A percentile compares a stretch with the other conserved stretches of the same genome.
Conservation (phyloP, 2,113 vertebrate species). For the Oophaga pumilio region DNA sequence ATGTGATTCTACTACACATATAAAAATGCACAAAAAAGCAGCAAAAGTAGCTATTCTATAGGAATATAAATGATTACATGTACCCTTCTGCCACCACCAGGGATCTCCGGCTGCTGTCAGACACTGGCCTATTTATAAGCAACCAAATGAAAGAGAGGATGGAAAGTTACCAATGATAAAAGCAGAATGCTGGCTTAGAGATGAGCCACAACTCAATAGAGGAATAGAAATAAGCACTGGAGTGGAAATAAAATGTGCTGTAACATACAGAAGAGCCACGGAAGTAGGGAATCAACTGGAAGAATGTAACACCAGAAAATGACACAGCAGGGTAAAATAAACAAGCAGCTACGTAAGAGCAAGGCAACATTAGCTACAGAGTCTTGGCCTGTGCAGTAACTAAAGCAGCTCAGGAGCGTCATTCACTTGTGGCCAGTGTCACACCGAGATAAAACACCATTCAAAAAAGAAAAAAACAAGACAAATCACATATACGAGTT, state of each 20-base stretch:
- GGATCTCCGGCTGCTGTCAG: constrained; percentile 23
- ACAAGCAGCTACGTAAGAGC: not conserved
- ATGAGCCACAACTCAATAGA: constrained; percentile 34
- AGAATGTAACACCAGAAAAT: constrained; percentile 22
- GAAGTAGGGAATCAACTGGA: constrained; percentile 24
- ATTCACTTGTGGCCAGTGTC: not conserved
- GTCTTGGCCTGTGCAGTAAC: constrained; percentile 5
- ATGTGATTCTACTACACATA: not conserved
- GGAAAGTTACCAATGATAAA: constrained; percentile 41
- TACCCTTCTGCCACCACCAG: constrained; percentile 22
- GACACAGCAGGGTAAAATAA: constrained; percentile 34
- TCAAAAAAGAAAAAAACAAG: not conserved
- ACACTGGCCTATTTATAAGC: constrained; percentile 34
- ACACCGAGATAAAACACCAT: not conserved
- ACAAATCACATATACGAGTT: not conserved
- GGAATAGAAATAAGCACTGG: constrained; percentile 33
- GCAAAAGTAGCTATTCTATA: not conserved
- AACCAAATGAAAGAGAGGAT: constrained; percentile 29
- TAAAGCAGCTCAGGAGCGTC: not conserved
- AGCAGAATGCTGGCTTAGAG: constrained; percentile 19
- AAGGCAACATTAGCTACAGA: not conserved
- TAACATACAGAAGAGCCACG: constrained; percentile 23
- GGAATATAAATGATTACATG: constrained; percentile 25
- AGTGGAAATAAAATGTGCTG: constrained; percentile 34
- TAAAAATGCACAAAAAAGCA: not conserved